Percentiles rank a stretch among this genome's conserved stretches.
Conservation (phyloP, 2,888 invertebrate genomes). For the Hirtodrosophila confusa region DNA sequence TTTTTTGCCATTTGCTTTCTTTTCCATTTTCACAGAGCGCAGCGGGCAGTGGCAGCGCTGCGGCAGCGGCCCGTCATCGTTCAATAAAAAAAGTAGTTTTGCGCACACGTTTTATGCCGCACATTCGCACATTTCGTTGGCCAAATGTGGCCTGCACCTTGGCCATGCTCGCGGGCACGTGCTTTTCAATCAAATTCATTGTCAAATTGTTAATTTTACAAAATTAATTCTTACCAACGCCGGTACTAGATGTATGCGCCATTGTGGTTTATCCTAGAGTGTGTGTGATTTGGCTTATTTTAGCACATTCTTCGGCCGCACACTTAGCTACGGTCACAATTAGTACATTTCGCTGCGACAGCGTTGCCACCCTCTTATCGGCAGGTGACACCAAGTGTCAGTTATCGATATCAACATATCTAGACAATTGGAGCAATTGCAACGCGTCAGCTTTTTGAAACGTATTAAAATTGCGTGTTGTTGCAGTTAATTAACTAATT, state of each 20-base stretch:
- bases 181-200: slow-evolving; percentile 35
- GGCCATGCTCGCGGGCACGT: slow-evolving; percentile 26
- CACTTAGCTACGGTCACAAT: slow-evolving; percentile 21
- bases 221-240: slow-evolving; percentile 90
- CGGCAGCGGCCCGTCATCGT: slow-evolving; percentile 59
- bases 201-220: slow-evolving; percentile 64
- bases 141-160: slow-evolving; percentile 21
- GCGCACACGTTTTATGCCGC: slow-evolving; percentile 39
- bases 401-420: slow-evolving; percentile 32
- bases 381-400: slow-evolving; percentile 26
- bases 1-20: slow-evolving; percentile 67
- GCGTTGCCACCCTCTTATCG: slow-evolving; percentile 21
- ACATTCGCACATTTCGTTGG: slow-evolving; percentile 31
- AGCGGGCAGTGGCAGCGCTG: slow-evolving; percentile 42
- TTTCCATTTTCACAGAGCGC: slow-evolving; percentile 65
- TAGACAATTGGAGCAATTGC: slow-evolving; percentile 47
- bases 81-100: slow-evolving; percentile 50
- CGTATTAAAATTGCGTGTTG: slow-evolving; percentile 22
- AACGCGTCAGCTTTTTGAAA: slow-evolving; percentile 75
- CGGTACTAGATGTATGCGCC: slow-evolving; percentile 95
- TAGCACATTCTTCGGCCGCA: slow-evolving; percentile 34
- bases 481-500: slow-evolving; percentile 31
- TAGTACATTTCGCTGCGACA: slow-evolving; percentile 24
- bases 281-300: slow-evolving; percentile 52
- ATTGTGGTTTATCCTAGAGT: slow-evolving; percentile 84